Evolutionary conservation across 2,888 invertebrate genomes (phyloP).

Genomic region (Ethmia dodecea): DNA sequence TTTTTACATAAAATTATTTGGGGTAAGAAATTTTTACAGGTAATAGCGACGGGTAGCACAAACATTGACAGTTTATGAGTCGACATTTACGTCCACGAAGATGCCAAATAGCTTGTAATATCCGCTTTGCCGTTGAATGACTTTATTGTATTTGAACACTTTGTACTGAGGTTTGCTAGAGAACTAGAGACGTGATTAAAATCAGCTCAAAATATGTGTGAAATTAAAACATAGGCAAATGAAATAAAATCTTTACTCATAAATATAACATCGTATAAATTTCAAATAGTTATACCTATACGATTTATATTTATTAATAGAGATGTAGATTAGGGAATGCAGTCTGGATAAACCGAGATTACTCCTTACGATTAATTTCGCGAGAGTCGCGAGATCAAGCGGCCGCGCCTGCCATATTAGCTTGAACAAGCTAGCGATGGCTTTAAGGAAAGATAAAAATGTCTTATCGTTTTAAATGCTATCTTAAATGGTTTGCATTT

Average conservation of each 20-base stretch:
- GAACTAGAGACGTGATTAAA: slow-evolving; percentile 32
- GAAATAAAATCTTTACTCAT: slow-evolving; percentile 46
- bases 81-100: slow-evolving; percentile 67
- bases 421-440: too few relatives aligned
- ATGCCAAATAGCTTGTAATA: slow-evolving; percentile 73
- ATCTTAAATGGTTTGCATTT: too few relatives aligned
- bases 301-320: slow-evolving; percentile 45
- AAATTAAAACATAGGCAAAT: slow-evolving; percentile 33
- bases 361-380: too few relatives aligned
- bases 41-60: slow-evolving; percentile 33
- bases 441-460: too few relatives aligned
- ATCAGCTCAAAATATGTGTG: slow-evolving; percentile 49
- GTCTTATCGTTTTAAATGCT: too few relatives aligned
- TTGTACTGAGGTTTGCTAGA: slow-evolving; percentile 33
- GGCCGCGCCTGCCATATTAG: too few relatives aligned
- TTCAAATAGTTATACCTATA: slow-evolving; percentile 22
- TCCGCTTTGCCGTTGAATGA: slow-evolving; percentile 37
- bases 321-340: too few relatives aligned
- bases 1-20: slow-evolving; percentile 4
- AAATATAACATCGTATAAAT: slow-evolving; percentile 43
- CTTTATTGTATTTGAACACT: slow-evolving; percentile 34
- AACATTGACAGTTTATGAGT: slow-evolving; percentile 40
- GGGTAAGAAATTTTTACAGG: too few relatives aligned
- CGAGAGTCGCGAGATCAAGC: too few relatives aligned
- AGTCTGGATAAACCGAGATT: too few relatives aligned